phyloP scores from a whole-genome alignment of 2,888 invertebrate genomes.

The Sepiola atlantica region DNA sequence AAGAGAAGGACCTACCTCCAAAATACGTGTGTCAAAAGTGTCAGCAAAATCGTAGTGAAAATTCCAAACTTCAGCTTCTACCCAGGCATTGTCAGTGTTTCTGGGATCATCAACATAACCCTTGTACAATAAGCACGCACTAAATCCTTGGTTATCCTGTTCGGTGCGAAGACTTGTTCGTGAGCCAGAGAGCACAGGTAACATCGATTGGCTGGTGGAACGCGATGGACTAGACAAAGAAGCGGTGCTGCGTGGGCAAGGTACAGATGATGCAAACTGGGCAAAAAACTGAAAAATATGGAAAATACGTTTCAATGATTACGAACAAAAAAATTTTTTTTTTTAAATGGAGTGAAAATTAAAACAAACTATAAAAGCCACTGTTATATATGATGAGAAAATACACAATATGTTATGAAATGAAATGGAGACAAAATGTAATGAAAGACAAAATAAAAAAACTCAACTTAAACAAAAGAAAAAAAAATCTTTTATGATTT shows the following conservation, averaged over 20 bases:
- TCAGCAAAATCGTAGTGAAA: slow-evolving; percentile 68
- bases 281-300: slow-evolving; percentile 58
- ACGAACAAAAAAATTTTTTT: too few relatives aligned
- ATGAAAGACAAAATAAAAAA: too few relatives aligned
- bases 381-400: too few relatives aligned
- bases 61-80: slow-evolving; percentile 71
- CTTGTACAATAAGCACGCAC: slow-evolving; percentile 65
- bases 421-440: too few relatives aligned
- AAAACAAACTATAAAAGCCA: neutral
- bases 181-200: slow-evolving; percentile 52
- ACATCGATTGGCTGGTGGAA: slow-evolving; percentile 48
- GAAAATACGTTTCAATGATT: neutral
- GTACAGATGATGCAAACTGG: slow-evolving; percentile 56
- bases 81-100: slow-evolving; percentile 72
- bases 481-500: too few relatives aligned
- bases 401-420: too few relatives aligned
- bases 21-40: slow-evolving; percentile 61
- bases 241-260: slow-evolving; percentile 48
- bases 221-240: slow-evolving; percentile 45
- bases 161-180: slow-evolving; percentile 55
- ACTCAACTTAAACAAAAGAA: too few relatives aligned
- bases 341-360: neutral
- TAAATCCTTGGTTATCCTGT: slow-evolving; percentile 57
- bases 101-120: slow-evolving; percentile 73
- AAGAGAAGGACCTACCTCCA: slow-evolving; percentile 57